phyloP scores from a whole-genome alignment of 1,140 invertebrate species.

The Portunus trituberculatus region DNA sequence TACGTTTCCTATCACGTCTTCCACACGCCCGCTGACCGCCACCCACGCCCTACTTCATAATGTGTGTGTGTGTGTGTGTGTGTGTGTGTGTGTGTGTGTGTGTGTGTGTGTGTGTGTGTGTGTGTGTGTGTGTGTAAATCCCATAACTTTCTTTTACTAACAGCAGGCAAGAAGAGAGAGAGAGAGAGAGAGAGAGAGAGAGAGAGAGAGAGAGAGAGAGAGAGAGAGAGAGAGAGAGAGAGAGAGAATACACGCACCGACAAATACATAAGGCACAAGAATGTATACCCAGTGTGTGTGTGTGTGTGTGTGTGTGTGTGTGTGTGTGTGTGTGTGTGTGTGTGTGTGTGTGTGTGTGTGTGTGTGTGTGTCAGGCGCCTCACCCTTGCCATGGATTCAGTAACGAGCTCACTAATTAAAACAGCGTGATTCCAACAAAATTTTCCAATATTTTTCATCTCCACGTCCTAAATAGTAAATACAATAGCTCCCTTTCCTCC shows the following conservation, averaged over 20 bases:
- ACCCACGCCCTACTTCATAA: too few relatives aligned
- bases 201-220: slow-evolving; percentile 20
- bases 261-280: not conserved
- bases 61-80: too few relatives aligned
- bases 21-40: too few relatives aligned
- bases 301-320: slow-evolving; percentile 20
- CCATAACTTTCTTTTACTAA: too few relatives aligned
- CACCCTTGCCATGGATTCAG: not conserved
- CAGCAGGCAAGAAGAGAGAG: not conserved
- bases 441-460: not conserved
- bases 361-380: not conserved
- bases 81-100: too few relatives aligned
- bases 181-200: slow-evolving; percentile 20
- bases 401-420: not conserved
- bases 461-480: too few relatives aligned
- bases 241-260: not conserved
- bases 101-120: too few relatives aligned
- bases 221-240: not conserved
- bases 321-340: too few relatives aligned
- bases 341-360: not conserved
- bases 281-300: not conserved
- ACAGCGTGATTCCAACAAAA: not conserved
- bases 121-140: too few relatives aligned
- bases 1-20: too few relatives aligned
- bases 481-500: too few relatives aligned